Base-by-base conservation (phyloP, 2,888 invertebrate species). In the Cheilosia soror region DNA sequence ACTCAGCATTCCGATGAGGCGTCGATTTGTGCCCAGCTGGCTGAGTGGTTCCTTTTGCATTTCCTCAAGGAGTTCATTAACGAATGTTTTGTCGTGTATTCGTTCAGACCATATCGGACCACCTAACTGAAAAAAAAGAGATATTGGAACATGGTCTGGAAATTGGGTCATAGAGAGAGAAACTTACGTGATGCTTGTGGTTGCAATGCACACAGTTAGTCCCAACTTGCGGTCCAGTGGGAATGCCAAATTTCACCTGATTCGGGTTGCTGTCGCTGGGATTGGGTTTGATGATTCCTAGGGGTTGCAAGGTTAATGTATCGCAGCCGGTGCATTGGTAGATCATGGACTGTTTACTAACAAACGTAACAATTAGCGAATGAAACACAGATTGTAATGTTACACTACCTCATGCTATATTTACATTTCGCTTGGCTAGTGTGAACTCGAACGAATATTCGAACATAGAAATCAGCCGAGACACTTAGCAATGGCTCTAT, bases 101-200 rank as follows among this genome's bases (percentile, higher is more conserved):
- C 96, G 95, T 0, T 95, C 97, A 0, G 96, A 94, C 98, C 99
- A 99, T 88, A 99, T 95, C 0, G 99, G 99, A 1, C 99, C 99
- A 9, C 97, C 98, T 88, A 97, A 92, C 95, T 97, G 92, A 65
- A 87, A 84, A 87, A 84, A 49, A 6, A 1, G 27, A 0, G 9
- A n/a, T 9, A 7, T 31, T 15, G 15, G 4, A 31, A 33, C 3
- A 15, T 27, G 29, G n/a, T 15, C 9, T 11, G 53, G 25, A 40
- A 1, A 31, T n/a, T 20, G 25, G 5, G 4, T 5, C 2, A 5
- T 11, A 5, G 4, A 51, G 4, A 5, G 4, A 51, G 4, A 51
- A 5, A 71, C 49, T 93, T 92, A 97, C 95, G 90, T 96, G 96
- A 91, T 96, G 95, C 69, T 93, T 94, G 88, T 95, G 94, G 1